Evolutionary conservation across 2,113 vertebrate genomes (phyloP), one percentile per base, ranked within the genome.

Genomic region (Bos javanicus): DNA sequence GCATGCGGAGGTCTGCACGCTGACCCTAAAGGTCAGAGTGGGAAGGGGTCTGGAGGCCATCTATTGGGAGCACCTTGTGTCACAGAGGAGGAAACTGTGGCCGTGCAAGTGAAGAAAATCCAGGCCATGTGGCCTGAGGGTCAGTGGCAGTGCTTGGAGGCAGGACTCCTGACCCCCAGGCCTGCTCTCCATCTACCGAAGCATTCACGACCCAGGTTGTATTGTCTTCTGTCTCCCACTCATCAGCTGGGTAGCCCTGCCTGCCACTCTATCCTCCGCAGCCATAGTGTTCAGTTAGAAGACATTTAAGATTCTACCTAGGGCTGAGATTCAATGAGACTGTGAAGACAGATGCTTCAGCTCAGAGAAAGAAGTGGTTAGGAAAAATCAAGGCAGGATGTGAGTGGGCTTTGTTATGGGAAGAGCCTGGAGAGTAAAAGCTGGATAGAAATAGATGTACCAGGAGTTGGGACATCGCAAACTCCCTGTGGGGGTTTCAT

Each of bases 51-150:
- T 14, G 8, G 64, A 48, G 10, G 30, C 28, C 39, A 9, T 39
- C 64, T 21, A 5, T n/a, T 62, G 9, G 15, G 39, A 33, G 46
- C 11, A 7, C 4, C 33, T 25, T 7, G 16, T 4, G 26, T 28
- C n/a, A 8, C 12, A 39, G 80, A 81, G 80, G 30, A 74, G 56
- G 59, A 71, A n/a, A n/a, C 2, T 3, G 50, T 16, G 60, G 71
- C 11, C 0, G 0, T n/a, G 43, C 4, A 28, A n/a, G 6, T 52
- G 52, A 78, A 85, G 62, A 25, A 8, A 52, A 39, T 1, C 7
- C 67, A n/a, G 80, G 78, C 56, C 85, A 7, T 23, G 6, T 0
- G 10, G 26, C 80, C 30, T 43, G 16, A 25, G n/a, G 39, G 57
- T 17, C 48, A 9, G 36, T 2, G 14, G 8, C n/a, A 8, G 17